A percentile compares a stretch with the other conserved stretches of the same genome.
Evolutionary conservation across 2,888 invertebrate genomes (phyloP).

Genomic region (Conchocele bisecta): DNA sequence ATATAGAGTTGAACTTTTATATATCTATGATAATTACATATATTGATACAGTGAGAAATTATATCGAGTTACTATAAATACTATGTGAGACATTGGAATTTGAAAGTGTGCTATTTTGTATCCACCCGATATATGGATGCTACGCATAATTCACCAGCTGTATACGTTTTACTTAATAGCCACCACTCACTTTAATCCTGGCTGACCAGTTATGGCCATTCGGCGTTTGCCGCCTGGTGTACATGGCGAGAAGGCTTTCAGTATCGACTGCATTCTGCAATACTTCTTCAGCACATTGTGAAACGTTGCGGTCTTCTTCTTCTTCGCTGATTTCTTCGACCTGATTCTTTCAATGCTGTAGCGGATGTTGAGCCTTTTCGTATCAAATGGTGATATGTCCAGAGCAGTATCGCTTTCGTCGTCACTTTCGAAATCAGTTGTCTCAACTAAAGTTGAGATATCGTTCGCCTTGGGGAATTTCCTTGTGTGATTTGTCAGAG

Average conservation of each 20-base stretch:
- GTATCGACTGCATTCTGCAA: slow-evolving; percentile 38
- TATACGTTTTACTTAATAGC: too few species aligned
- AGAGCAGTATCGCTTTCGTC: slow-evolving; percentile 34
- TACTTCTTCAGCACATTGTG: slow-evolving; percentile 39
- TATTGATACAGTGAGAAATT: too few species aligned
- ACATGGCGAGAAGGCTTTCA: slow-evolving; percentile 33
- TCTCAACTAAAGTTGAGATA: slow-evolving; percentile 25
- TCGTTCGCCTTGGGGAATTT: slow-evolving; percentile 29
- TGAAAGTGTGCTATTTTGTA: too few species aligned
- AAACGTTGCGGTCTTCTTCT: neutral
- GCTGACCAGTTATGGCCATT: too few species aligned
- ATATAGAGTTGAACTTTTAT: too few species aligned
- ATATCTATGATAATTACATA: too few species aligned
- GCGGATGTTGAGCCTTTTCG: slow-evolving; percentile 43
- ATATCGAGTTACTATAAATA: too few species aligned
- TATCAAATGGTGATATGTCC: slow-evolving; percentile 38
- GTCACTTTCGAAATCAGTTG: slow-evolving; percentile 23
- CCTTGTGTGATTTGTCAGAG: neutral
- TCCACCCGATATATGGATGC: too few species aligned
- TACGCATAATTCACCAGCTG: too few species aligned
- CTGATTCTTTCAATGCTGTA: slow-evolving; percentile 58
- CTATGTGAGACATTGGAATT: too few species aligned
- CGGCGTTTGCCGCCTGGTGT: too few species aligned
- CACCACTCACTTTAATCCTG: too few species aligned
- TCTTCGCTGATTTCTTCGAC: slow-evolving; percentile 4